A percentile compares a stretch with the other conserved stretches of the same genome.
These are phyloP conservation scores for Empis stercorea DNA, from an alignment of 2,888 invertebrate species.

Conservation along the genomic window DNA sequence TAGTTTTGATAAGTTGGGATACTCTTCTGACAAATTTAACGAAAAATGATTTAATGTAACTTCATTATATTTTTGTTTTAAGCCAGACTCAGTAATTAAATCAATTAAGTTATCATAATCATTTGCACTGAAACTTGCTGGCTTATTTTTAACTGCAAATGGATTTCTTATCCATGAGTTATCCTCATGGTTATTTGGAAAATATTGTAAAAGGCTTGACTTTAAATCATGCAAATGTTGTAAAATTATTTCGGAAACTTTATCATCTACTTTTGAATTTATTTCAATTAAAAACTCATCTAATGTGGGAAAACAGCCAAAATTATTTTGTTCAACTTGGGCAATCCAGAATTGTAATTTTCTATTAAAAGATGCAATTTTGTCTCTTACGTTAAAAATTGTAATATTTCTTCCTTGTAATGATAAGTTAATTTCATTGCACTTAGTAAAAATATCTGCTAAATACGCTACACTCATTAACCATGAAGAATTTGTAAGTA, in stretches of 20 bases:
- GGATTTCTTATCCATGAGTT: not conserved
- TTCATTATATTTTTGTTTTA: no score
- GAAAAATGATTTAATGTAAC: no score
- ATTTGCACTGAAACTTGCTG: not conserved
- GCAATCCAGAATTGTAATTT: not conserved
- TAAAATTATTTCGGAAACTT: not conserved
- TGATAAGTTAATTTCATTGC: no score
- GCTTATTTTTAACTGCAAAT: not conserved
- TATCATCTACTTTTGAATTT: not conserved
- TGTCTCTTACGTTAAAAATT: not conserved
- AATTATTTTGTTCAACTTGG: not conserved
- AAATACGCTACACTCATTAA: not conserved
- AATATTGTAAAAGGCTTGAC: not conserved
- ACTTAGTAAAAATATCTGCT: not conserved
- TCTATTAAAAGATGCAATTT: not conserved
- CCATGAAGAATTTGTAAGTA: not conserved
- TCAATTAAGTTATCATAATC: no score
- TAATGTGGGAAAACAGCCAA: not conserved
- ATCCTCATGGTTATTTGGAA: not conserved
- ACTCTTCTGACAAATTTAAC: no score
- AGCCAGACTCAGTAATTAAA: no score
- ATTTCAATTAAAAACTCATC: not conserved
- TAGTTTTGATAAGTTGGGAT: no score
- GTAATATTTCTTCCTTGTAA: not conserved
- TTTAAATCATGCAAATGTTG: not conserved